Percentiles rank a stretch among this genome's conserved stretches.
These are phyloP conservation scores for Trissolcus basalis DNA, from an alignment of 1,140 invertebrate species.

Conservation along the genomic window DNA sequence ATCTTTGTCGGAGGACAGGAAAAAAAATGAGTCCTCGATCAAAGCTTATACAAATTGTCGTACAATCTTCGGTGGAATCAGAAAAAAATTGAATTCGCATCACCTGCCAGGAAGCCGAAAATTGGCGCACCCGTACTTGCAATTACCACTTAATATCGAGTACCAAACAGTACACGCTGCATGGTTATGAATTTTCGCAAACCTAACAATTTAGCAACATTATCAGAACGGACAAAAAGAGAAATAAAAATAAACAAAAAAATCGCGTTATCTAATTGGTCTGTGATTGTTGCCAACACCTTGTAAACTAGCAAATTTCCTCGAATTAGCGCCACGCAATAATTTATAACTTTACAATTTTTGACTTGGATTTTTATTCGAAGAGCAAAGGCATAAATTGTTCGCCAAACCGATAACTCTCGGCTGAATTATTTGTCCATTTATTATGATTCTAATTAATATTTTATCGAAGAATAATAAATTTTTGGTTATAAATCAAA, in stretches of 20 bases:
- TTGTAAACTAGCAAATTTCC: constrained; percentile 3
- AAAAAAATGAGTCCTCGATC: constrained; percentile 19
- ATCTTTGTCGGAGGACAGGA: too few relatives aligned
- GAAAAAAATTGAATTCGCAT: constrained; percentile 7
- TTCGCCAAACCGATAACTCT: too few relatives aligned
- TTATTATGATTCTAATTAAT: too few relatives aligned
- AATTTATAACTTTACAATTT: neutral
- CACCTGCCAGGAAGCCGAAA: constrained; percentile 5
- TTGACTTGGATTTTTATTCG: too few relatives aligned
- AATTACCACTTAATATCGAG: constrained; percentile 40
- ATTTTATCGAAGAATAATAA: too few relatives aligned
- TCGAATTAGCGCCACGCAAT: neutral
- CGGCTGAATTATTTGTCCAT: too few relatives aligned
- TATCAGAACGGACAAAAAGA: neutral
- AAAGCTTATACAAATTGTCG: neutral
- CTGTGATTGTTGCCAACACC: constrained; percentile 27
- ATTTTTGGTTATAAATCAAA: neutral
- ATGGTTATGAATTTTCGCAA: neutral
- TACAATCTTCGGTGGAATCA: neutral
- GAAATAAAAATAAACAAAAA: neutral
- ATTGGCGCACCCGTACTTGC: constrained; percentile 6
- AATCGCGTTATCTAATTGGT: constrained; percentile 25
- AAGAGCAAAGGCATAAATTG: too few relatives aligned
- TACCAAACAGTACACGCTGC: neutral
- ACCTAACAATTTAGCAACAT: constrained; percentile 23